Evolutionary conservation across 2,113 vertebrate genomes (phyloP).

Genomic region (Ophiodon elongatus): DNA sequence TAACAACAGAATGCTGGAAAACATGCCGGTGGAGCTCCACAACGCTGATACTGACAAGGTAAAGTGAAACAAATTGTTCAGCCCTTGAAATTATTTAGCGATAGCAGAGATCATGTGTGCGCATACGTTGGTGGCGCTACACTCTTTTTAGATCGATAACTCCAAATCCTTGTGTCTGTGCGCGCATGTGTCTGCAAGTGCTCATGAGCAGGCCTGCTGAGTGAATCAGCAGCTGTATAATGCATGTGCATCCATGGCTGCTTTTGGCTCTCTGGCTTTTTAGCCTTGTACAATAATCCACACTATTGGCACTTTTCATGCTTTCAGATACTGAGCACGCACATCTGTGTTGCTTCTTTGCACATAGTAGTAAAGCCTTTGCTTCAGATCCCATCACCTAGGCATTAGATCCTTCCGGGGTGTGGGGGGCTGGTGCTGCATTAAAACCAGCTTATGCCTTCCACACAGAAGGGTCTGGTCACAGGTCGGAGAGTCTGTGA

Average conservation of each 20-base stretch:
- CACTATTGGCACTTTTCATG: constrained; percentile 29
- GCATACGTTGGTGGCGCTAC: neutral
- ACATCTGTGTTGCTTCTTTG: constrained; percentile 46
- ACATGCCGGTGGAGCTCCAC: constrained; percentile 82
- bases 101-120: neutral
- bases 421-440: constrained; percentile 7
- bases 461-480: constrained; percentile 46
- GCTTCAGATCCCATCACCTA: constrained; percentile 65
- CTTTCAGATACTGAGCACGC: constrained; percentile 39
- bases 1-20: constrained; percentile 82
- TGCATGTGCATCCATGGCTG: constrained; percentile 42
- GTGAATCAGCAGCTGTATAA: constrained; percentile 42
- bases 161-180: neutral
- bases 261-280: constrained; percentile 20
- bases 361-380: constrained; percentile 42
- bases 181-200: neutral
- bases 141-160: neutral
- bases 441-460: constrained; percentile 73
- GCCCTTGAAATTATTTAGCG: neutral
- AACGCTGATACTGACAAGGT: constrained; percentile 90
- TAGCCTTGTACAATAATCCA: constrained; percentile 53
- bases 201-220: neutral
- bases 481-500: constrained; percentile 59
- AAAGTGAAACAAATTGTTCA: constrained; percentile 48
- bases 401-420: constrained; percentile 54